These are phyloP conservation scores for Elegia similella DNA, from an alignment of 2,888 invertebrate species.

Conservation along the genomic window DNA sequence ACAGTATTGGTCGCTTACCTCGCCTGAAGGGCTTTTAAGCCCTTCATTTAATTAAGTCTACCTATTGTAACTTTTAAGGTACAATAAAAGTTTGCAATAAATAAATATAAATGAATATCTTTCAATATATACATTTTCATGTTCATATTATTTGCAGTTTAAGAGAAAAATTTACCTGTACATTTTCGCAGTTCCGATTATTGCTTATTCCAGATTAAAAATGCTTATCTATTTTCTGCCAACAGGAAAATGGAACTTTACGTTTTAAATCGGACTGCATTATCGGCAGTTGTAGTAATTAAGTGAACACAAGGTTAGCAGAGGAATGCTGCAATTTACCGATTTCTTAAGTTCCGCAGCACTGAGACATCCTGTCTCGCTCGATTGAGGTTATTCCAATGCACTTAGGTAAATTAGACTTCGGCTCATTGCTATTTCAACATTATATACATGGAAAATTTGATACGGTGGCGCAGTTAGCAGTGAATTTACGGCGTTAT, in stretches of 20 bases:
- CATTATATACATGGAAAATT: not conserved
- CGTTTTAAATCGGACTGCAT: conserved; percentile 6
- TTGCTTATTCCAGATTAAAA: not conserved
- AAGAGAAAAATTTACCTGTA: no score
- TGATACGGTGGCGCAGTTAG: not conserved
- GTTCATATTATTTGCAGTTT: no score
- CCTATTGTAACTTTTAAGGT: no score
- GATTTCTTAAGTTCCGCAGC: conserved; percentile 25
- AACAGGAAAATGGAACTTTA: not conserved
- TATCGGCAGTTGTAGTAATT: conserved; percentile 8
- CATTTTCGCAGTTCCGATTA: no score
- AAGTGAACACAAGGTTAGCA: conserved; percentile 5
- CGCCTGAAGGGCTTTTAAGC: no score
- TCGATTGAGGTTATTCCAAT: conserved; percentile 5
- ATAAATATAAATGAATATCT: no score
- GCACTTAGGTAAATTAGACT: conserved; percentile 2
- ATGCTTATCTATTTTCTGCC: not conserved
- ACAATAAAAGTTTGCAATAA: no score
- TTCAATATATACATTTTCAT: no score
- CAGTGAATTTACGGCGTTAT: no score
- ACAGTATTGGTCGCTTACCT: no score
- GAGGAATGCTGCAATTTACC: conserved; percentile 12
- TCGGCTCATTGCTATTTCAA: not conserved
- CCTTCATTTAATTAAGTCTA: no score
- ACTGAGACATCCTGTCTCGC: conserved; percentile 25